Evolutionary conservation across 2,113 vertebrate genomes (phyloP).

Genomic region (Myrmecobius fasciatus): DNA sequence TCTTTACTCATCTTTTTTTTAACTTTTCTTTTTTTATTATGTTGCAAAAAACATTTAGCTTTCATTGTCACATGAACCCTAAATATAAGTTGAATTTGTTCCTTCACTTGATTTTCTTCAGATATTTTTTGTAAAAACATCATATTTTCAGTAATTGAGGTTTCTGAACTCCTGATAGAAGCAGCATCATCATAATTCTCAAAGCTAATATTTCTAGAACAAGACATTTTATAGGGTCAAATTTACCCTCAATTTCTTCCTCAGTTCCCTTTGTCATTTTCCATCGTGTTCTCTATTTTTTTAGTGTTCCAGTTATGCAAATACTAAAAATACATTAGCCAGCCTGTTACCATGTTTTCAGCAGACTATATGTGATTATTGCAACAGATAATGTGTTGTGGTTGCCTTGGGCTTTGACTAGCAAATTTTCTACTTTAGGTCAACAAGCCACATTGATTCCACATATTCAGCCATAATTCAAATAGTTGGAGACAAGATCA

Average conservation of each 20-base stretch:
- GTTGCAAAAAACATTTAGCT: neutral
- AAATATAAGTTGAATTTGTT: neutral
- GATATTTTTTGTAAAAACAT: neutral
- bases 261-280: neutral
- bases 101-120: neutral
- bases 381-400: neutral
- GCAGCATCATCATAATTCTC: neutral
- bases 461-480: neutral
- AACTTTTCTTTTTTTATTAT: neutral
- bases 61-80: neutral
- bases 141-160: neutral
- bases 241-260: neutral
- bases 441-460: neutral
- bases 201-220: neutral
- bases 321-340: neutral
- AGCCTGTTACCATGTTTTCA: neutral
- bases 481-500: neutral
- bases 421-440: neutral
- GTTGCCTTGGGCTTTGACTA: neutral
- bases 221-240: neutral
- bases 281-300: neutral
- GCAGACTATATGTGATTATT: neutral
- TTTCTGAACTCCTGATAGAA: neutral
- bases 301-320: neutral
- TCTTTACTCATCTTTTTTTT: neutral